Evolutionary conservation across 2,797 vertebrate genomes (phyloP), one percentile per base, ranked within the genome.

Genomic region (Cyclura pinguis): DNA sequence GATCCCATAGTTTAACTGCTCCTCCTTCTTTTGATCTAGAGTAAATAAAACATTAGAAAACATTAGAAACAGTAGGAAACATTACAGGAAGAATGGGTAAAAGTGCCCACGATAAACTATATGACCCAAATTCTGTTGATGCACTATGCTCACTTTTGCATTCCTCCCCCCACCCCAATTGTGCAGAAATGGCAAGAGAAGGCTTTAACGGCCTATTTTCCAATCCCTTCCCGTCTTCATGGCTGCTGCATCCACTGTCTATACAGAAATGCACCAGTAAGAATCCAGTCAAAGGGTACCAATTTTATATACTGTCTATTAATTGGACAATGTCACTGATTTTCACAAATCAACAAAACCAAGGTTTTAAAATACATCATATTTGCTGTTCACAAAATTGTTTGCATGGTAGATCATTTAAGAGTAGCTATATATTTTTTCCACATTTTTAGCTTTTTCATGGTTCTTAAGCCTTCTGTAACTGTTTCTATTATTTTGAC

Each of bases 1-100:
- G 99, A 93, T 99, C 99, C 99, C 99, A 99, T 0, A 99, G 96
- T 93, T 99, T 99, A 35, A 99, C 98, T 4, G 99, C 99, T 0
- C 99, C 99, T 0, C 99, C 99, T 95, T 99, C 99, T 96, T 99
- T 99, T 0, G 99, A 99, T 92, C 99, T 99, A 95, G 62, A 24
- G 47, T 72, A 69, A 88, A 95, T 92, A 84, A 87, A 95, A 69
- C 67, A 69, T 32, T 92, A 80, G 67, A 78, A 96, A 87, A 0
- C 85, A 76, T 59, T 99, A 99, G 64, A 69, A 69, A 69, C 2
- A 29, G 27, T 92, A 80, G 72, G 76, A 96, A 87, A 0, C 84
- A 74, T 55, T 99, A 99, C 47, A 99, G 98, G 29, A 98, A 99
- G 59, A 98, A 98, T 69, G 22, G 20, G 62, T 72, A 42, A 69